These are phyloP conservation scores for Patella vulgata DNA, from an alignment of 1,140 invertebrate genomes.

Conservation along the genomic window DNA sequence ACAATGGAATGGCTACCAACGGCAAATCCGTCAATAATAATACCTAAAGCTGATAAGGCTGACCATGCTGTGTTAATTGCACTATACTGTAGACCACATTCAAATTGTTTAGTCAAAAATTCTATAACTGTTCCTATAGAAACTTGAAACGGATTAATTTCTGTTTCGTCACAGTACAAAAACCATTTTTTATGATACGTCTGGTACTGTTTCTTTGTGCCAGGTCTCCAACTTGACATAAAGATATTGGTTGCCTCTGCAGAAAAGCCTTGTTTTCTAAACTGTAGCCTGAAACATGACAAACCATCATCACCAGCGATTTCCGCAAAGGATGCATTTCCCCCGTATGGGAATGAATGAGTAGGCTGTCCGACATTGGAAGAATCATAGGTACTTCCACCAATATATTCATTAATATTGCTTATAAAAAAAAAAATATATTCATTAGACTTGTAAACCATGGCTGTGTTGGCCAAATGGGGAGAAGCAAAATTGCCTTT, in stretches of 20 bases:
- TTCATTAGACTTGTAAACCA: conserved; percentile 16
- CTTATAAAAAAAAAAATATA: too few relatives aligned
- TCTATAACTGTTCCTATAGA: conserved; percentile 10
- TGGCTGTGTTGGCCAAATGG: conserved; percentile 21
- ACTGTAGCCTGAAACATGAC: conserved; percentile 18
- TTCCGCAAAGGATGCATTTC: too few relatives aligned
- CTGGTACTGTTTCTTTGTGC: conserved; percentile 27
- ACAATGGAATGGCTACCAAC: conserved; percentile 14
- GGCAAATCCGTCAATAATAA: conserved; percentile 4
- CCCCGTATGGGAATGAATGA: too few relatives aligned
- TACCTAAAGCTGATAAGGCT: conserved; percentile 16
- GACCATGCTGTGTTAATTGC: conserved; percentile 22
- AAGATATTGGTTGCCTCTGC: conserved; percentile 17
- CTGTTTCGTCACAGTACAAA: conserved; percentile 13
- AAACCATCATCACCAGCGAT: conserved; percentile 7
- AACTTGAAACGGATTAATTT: conserved; percentile 17
- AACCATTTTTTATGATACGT: conserved; percentile 20
- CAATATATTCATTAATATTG: too few relatives aligned
- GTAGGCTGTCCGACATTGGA: neutral
- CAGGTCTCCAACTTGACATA: conserved; percentile 20
- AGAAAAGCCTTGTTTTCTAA: conserved; percentile 20
- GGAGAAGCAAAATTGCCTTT: conserved; percentile 5
- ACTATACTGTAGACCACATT: conserved; percentile 23
- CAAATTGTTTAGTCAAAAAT: conserved; percentile 16
- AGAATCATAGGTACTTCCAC: conserved; percentile 1